A percentile compares a stretch with the other conserved stretches of the same genome.
These are phyloP conservation scores for Engraulis encrasicolus DNA, from an alignment of 2,113 vertebrate species.

Conservation along the genomic window DNA sequence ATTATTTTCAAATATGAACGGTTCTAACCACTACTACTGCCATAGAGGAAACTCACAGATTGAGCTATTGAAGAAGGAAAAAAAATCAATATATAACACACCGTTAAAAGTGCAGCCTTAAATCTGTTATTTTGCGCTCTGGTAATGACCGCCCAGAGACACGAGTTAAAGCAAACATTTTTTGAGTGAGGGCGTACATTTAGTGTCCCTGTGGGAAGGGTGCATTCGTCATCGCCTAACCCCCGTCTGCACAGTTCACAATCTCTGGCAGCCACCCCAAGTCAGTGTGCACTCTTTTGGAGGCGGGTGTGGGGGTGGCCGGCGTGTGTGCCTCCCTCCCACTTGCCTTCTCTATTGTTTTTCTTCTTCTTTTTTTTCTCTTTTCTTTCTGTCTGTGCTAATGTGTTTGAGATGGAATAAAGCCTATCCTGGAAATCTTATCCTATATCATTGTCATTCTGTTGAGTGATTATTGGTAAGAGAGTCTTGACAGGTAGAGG, in stretches of 20 bases:
- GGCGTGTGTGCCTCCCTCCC: constrained; percentile 2
- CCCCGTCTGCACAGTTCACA: constrained; percentile 41
- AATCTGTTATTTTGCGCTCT: constrained; percentile 16
- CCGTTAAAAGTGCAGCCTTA: constrained; percentile 5
- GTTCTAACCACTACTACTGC: background rate
- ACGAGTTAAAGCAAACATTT: constrained; percentile 13
- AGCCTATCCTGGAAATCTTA: constrained; percentile 8
- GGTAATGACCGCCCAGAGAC: constrained; percentile 16
- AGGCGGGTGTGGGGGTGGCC: too few relatives aligned
- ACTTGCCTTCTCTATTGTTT: constrained; percentile 38
- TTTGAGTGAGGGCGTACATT: constrained; percentile 32
- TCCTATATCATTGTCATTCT: background rate
- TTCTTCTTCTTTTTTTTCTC: too few relatives aligned
- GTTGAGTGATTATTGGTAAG: background rate
- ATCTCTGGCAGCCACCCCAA: constrained; percentile 34
- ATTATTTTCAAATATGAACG: background rate
- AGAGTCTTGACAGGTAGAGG: background rate
- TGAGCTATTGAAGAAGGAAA: background rate
- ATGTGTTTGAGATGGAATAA: constrained; percentile 15
- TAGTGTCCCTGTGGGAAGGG: constrained; percentile 26
- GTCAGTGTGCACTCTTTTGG: constrained; percentile 25
- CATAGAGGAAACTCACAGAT: background rate
- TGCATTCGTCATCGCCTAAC: constrained; percentile 45
- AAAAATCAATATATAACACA: background rate
- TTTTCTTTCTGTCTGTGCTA: background rate